Conservation (phyloP, 2,797 vertebrate genomes). For the Austrolebias charrua region DNA sequence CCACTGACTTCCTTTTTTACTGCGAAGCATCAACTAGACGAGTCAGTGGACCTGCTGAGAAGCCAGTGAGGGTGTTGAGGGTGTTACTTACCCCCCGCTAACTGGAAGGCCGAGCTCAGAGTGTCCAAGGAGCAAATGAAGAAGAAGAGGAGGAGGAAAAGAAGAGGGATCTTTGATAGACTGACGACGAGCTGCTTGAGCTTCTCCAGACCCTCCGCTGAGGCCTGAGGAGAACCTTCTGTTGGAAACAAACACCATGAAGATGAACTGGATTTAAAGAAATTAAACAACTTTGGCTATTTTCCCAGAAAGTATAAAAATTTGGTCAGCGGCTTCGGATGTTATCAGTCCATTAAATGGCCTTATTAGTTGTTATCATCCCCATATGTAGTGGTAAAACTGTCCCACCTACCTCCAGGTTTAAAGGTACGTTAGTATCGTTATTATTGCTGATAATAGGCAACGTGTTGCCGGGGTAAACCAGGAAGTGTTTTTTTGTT, state of each 20-base stretch:
- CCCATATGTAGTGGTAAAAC: too few relatives aligned
- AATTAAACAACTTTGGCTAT: neutral
- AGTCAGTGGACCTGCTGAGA: conserved; percentile 26
- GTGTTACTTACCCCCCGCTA: conserved; percentile 89
- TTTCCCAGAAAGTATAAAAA: conserved; percentile 7
- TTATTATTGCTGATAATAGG: too few relatives aligned
- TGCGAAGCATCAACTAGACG: too few relatives aligned
- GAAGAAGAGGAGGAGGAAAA: conserved; percentile 87
- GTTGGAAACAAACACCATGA: conserved; percentile 22
- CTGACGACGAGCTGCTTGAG: conserved; percentile 68
- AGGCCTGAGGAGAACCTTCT: conserved; percentile 55
- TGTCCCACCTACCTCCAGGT: too few relatives aligned
- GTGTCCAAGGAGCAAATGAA: conserved; percentile 92
- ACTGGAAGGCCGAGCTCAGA: conserved; percentile 93
- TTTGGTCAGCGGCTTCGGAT: too few relatives aligned
- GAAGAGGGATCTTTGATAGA: conserved; percentile 84
- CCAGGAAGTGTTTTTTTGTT: too few relatives aligned
- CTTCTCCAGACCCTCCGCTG: conserved; percentile 50
- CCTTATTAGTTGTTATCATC: too few relatives aligned
- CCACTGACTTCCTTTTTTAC: conserved; percentile 51
- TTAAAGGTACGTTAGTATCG: too few relatives aligned
- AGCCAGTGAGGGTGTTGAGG: conserved; percentile 10
- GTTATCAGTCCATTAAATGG: too few relatives aligned
- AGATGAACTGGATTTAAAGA: neutral
- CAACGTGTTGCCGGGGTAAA: too few relatives aligned